Evolutionary conservation across 2,888 invertebrate genomes (phyloP).

Genomic region (Selenia dentaria): DNA sequence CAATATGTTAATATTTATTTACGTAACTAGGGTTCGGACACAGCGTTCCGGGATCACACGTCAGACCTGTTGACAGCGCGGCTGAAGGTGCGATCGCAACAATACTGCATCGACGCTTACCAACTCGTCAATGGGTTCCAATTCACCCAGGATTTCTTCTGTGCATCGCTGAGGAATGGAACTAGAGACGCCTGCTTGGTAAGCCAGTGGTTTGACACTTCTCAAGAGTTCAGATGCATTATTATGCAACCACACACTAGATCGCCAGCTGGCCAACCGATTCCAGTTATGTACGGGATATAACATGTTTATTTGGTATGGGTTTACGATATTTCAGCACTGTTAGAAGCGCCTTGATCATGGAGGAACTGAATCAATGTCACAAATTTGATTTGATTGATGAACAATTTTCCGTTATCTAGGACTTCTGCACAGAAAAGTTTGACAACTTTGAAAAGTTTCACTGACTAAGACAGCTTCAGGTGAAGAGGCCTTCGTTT

Average conservation of each 20-base stretch:
- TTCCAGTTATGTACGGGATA: no score
- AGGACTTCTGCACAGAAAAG: no score
- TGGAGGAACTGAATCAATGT: no score
- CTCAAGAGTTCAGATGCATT: slow-evolving; percentile 45
- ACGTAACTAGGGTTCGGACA: slow-evolving; percentile 67
- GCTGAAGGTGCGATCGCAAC: slow-evolving; percentile 69
- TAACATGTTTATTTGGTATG: no score
- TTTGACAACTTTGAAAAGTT: no score
- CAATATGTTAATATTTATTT: no score
- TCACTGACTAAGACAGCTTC: no score
- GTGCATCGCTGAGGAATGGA: slow-evolving; percentile 73
- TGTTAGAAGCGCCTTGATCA: no score
- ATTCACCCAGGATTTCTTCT: slow-evolving; percentile 74
- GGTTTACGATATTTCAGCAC: no score
- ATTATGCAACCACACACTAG: slow-evolving; percentile 65
- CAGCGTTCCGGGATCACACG: slow-evolving; percentile 65
- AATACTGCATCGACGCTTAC: slow-evolving; percentile 72
- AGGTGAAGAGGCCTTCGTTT: no score
- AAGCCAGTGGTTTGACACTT: slow-evolving; percentile 12
- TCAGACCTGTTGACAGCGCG: slow-evolving; percentile 61
- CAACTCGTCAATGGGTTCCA: slow-evolving; percentile 75
- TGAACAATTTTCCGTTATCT: no score
- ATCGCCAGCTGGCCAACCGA: slow-evolving; percentile 73
- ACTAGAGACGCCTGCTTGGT: slow-evolving; percentile 75
- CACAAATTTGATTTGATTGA: no score